Base-by-base conservation (phyloP, 2,888 invertebrate species). In the Boloria euphrosyne region DNA sequence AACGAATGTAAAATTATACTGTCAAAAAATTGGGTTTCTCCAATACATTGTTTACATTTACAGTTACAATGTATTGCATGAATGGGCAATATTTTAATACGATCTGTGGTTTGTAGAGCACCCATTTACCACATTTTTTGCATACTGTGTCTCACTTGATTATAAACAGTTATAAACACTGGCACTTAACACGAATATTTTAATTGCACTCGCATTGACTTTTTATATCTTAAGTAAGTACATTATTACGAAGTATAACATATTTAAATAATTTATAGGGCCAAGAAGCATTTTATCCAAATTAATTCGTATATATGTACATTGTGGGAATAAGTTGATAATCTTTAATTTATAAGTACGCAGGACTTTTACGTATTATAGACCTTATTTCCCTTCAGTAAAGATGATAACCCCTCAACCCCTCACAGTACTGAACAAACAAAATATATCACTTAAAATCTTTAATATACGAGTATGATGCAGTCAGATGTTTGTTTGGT, bases 21-120 rank as follows among this genome's bases (percentile, higher is more conserved):
- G 38, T 16, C 57, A 58, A 51, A 43, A 49, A 67, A 68, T 70
- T 43, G 70, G 72, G 65, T 69, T 74, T 72, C 65, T 67, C 71
- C 68, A 13, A 38, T 58, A 68, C 70, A 74, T 69, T 76, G 71
- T 65, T 69, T 68, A 68, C 49, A 65, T 22, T 44, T 31, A 70
- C 73, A 75, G 69, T 71, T 60, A 75, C 74, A 76, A 76, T 69
- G 75, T 63, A 55, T 60, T 51, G 71, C 65, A 76, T 76, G 74
- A 79, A 80, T 76, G 71, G 72, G 69, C 73, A 73, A 76, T 76
- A 75, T 74, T 72, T 76, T 38, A 38, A 10, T 38, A 58, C 49
- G 22, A 44, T 55, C 13, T 51, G 55, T 13, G 16, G 43, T 60
- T 47, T 63, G 59, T 51, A 22, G 63, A 60, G 50, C 64, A 63